Evolutionary conservation across 2,113 vertebrate species (phyloP).

Genomic region (Colius striatus): DNA sequence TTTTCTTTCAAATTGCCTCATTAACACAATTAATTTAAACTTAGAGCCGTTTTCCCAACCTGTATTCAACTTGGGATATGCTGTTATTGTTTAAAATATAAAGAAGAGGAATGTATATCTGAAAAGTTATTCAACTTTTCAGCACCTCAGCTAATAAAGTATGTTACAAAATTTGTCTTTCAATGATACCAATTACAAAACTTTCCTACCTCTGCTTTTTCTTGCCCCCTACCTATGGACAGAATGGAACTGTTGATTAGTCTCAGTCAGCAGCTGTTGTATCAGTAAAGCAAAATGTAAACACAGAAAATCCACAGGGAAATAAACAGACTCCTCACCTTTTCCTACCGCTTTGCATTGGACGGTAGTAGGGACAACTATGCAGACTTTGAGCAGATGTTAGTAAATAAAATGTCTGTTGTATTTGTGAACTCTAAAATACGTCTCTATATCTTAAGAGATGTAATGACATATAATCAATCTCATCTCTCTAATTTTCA

Average conservation of each 20-base stretch:
- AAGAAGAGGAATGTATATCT: neutral
- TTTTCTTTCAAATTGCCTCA: neutral
- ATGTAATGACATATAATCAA: neutral
- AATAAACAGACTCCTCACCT: neutral
- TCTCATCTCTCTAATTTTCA: neutral
- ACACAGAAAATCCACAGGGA: neutral
- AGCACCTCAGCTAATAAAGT: neutral
- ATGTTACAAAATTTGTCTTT: neutral
- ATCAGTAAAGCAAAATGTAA: neutral
- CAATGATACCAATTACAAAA: neutral
- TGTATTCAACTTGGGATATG: neutral
- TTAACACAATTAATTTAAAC: neutral
- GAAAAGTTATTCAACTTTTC: neutral
- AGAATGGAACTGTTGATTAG: neutral
- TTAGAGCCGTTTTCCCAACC: neutral
- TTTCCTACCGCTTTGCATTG: neutral
- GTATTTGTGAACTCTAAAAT: neutral
- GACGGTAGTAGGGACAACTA: neutral
- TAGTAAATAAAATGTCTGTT: neutral
- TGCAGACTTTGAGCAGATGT: neutral
- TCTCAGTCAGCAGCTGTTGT: neutral
- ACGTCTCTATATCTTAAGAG: neutral
- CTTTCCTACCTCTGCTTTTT: neutral
- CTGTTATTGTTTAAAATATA: neutral
- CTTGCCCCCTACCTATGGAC: neutral